Base-by-base conservation (phyloP, 1,140 invertebrate species). In the Halesus radiatus region DNA sequence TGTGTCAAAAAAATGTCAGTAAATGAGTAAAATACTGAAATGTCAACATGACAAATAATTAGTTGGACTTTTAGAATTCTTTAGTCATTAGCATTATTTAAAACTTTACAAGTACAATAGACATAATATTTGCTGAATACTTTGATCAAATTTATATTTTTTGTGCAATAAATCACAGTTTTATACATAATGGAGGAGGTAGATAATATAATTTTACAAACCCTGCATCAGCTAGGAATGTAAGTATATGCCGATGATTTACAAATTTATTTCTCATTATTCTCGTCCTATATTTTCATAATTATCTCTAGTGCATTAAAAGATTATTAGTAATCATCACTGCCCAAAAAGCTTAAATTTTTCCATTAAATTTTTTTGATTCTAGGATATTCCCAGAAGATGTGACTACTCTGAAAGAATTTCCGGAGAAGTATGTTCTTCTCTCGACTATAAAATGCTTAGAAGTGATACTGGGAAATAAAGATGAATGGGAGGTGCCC, bases 401-500 rank as follows among this genome's bases (percentile, higher is more conserved):
- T 84, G 86, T 95, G 53, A 91, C 90, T 82, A 94, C 91, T 87
- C 88, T 98, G 78, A 91, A 91, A 85, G 91, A 93, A 78, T 94
- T 98, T 84, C 91, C 92, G 70, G 93, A 95, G 7, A 94, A 97
- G 84, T 84, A 93, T 50, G 92, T 96, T 76, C 92, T 97, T 62
- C 90, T 93, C 76, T 92, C 95, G 52, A 92, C 94, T 53, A 92
- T 94, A 73, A 93, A 91, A 88, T 98, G 96, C 87, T 87, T 98
- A 76, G 91, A 93, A 84, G 91, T 93, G 80, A 96, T 97, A 77
- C 92, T 91, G 82, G 91, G 92, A 45, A 91, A 90, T 79, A 84
- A 92, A 32, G 92, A 93, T 80, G 86, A 96, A 8, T 93, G 94
- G 7, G 89, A 88, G 78, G 90, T 96, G 18, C 94, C 95, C 6